Evolutionary conservation across 2,113 vertebrate species (phyloP).

Genomic region (Brienomyrus brachyistius): DNA sequence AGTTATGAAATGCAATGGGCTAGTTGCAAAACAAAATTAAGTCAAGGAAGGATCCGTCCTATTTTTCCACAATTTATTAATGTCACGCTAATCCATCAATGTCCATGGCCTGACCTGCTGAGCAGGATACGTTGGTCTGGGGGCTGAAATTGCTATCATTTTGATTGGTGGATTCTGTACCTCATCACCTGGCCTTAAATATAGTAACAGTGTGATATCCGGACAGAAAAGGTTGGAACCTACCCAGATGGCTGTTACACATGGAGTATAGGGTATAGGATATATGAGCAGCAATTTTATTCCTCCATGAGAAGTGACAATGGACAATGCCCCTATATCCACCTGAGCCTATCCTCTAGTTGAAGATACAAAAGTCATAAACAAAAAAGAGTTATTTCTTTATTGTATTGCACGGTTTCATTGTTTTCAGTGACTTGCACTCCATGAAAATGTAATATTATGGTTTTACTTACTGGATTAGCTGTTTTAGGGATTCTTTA

Average conservation of each 20-base stretch:
- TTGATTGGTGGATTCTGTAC: neutral
- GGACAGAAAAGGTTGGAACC: neutral
- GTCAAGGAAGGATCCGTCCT: neutral
- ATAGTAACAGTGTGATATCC: neutral
- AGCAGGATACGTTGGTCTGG: neutral
- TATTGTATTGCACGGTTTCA: constrained; percentile 31
- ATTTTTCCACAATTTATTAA: neutral
- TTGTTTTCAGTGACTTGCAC: constrained; percentile 37
- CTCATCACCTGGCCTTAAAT: neutral
- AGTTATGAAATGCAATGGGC: neutral
- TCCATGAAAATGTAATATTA: constrained; percentile 2
- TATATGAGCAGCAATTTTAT: neutral
- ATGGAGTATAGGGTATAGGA: neutral
- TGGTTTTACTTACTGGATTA: constrained; percentile 39
- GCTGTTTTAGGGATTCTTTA: constrained; percentile 29
- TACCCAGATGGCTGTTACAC: neutral
- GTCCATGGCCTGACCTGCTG: neutral
- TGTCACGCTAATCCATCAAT: neutral
- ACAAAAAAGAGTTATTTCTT: neutral
- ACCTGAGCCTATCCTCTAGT: neutral
- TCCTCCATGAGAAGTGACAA: neutral
- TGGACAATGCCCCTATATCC: neutral
- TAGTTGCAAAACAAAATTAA: neutral
- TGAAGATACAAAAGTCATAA: neutral
- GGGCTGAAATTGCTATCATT: neutral